These are phyloP conservation scores for Girardinichthys multiradiatus DNA, from an alignment of 2,113 vertebrate species.

Conservation along the genomic window DNA sequence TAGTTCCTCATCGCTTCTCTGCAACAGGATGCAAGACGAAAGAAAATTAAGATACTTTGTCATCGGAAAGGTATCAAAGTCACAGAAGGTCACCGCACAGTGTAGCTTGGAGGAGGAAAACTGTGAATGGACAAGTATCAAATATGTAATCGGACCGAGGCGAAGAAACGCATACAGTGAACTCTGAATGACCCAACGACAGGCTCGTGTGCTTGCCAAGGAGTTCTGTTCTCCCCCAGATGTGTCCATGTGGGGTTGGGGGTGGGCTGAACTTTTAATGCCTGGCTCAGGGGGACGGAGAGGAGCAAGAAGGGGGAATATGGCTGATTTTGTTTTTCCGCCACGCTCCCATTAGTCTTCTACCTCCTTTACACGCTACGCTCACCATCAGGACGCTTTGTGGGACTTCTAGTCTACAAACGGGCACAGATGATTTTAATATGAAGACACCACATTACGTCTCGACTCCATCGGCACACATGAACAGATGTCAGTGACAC, in stretches of 20 bases:
- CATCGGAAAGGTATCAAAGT: background rate
- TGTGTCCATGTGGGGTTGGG: slow-evolving; percentile 39
- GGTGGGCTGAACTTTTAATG: slow-evolving; percentile 45
- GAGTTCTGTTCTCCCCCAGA: slow-evolving; percentile 55
- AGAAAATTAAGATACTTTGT: background rate
- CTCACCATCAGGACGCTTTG: background rate
- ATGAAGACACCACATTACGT: slow-evolving; percentile 31
- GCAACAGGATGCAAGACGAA: slow-evolving; percentile 21
- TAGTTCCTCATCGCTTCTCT: slow-evolving; percentile 99
- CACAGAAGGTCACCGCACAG: background rate
- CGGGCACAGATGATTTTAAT: background rate
- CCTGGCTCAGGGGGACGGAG: slow-evolving; percentile 53
- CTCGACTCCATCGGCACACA: slow-evolving; percentile 17
- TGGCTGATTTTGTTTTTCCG: background rate
- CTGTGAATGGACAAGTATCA: background rate
- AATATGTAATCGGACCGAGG: slow-evolving; percentile 4
- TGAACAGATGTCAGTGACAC: slow-evolving; percentile 79
- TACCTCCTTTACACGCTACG: slow-evolving; percentile 10
- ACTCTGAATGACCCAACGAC: slow-evolving; percentile 49
- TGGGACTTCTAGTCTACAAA: background rate
- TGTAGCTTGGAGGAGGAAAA: background rate
- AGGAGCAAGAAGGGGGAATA: slow-evolving; percentile 22
- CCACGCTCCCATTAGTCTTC: slow-evolving; percentile 55
- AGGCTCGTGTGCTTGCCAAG: slow-evolving; percentile 37
- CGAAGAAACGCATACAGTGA: slow-evolving; percentile 13